phyloP scores from a whole-genome alignment of 2,888 invertebrate species.

The Agrotis ipsilon region DNA sequence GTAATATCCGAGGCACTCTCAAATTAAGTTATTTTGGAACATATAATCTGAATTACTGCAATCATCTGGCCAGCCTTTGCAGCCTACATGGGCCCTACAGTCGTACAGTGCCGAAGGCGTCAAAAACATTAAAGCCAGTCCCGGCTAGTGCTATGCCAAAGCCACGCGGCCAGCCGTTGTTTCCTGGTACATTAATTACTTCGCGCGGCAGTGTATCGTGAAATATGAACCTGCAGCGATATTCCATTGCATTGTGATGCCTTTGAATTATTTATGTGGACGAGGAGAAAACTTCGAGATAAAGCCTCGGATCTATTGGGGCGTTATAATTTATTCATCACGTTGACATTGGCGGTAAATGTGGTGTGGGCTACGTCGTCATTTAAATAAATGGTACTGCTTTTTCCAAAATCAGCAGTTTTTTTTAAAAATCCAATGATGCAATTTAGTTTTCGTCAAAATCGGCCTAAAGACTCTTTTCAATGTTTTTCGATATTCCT shows the following conservation, averaged over 20 bases:
- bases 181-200: constrained; percentile 81
- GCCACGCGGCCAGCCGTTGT: constrained; percentile 71
- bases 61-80: no score
- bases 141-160: constrained; percentile 67
- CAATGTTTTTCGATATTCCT: no score
- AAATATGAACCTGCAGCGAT: constrained; percentile 86
- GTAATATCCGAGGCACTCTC: neutral
- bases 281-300: constrained; percentile 48
- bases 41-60: no score
- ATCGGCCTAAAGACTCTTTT: no score
- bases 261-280: constrained; percentile 82
- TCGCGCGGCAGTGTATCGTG: constrained; percentile 77
- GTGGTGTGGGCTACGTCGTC: neutral
- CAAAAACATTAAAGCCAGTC: no score
- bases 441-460: no score
- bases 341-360: neutral
- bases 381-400: neutral
- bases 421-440: no score
- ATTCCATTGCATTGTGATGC: constrained; percentile 81
- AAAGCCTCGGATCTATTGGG: constrained; percentile 22
- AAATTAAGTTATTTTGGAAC: neutral
- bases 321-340: constrained; percentile 20
- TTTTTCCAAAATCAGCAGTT: neutral
- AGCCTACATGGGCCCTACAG: no score
- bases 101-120: no score